phyloP scores from a whole-genome alignment of 2,888 invertebrate species.

The Xestia ashworthii region DNA sequence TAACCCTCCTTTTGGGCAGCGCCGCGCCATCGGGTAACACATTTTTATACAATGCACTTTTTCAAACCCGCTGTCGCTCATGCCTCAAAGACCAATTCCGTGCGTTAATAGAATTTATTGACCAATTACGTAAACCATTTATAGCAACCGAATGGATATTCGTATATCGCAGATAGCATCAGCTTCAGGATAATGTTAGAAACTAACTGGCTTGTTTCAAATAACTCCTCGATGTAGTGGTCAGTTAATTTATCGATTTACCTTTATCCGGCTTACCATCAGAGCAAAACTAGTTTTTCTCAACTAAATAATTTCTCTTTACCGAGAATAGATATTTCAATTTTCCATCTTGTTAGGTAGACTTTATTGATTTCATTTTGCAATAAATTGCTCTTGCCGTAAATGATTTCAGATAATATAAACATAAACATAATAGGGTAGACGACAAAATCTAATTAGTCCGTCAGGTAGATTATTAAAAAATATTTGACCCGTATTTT shows the following conservation, averaged over 20 bases:
- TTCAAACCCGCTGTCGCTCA: constrained; percentile 4
- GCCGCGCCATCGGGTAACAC: too few relatives aligned
- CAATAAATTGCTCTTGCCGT: neutral
- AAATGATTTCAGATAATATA: neutral
- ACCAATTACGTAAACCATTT: constrained; percentile 61
- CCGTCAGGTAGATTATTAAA: too few relatives aligned
- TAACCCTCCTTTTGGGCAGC: too few relatives aligned
- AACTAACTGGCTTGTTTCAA: constrained; percentile 41
- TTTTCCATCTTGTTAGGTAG: constrained; percentile 24
- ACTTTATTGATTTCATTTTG: constrained; percentile 35
- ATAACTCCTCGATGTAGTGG: constrained; percentile 38
- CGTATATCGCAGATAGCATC: constrained; percentile 49
- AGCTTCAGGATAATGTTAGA: constrained; percentile 36
- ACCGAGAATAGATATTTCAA: constrained; percentile 19
- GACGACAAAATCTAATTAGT: too few relatives aligned
- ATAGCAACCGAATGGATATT: constrained; percentile 51
- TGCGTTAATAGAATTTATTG: constrained; percentile 52
- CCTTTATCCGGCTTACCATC: constrained; percentile 31
- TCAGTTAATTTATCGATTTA: constrained; percentile 49
- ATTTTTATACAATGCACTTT: neutral
- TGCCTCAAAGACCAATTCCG: neutral
- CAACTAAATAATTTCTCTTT: constrained; percentile 35
- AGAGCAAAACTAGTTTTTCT: constrained; percentile 41
- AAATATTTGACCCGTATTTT: too few relatives aligned
- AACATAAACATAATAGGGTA: neutral